phyloP scores from a whole-genome alignment of 2,113 vertebrate genomes.

The Microtus montanus region DNA sequence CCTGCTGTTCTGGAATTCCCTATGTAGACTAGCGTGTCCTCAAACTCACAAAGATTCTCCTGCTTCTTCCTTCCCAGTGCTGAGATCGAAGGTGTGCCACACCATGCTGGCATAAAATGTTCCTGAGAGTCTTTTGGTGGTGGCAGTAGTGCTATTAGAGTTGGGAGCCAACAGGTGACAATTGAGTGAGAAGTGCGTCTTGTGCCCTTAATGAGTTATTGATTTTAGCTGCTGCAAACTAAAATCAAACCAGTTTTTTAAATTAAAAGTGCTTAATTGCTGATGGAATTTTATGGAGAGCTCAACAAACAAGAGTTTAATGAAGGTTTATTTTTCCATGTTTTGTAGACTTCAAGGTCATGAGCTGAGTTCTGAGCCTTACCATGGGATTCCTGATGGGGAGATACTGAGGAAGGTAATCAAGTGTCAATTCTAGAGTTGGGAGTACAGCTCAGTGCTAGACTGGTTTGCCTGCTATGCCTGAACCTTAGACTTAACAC shows the following conservation, averaged over 20 bases:
- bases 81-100: neutral
- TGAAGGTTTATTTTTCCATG: conserved; percentile 12
- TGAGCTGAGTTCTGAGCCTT: conserved; percentile 11
- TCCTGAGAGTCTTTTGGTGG: neutral
- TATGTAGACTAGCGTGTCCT: neutral
- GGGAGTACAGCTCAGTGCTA: neutral
- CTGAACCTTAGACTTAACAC: neutral
- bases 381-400: conserved; percentile 24
- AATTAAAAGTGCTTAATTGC: conserved; percentile 18
- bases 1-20: neutral
- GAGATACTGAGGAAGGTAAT: conserved; percentile 26
- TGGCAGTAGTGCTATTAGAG: neutral
- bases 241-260: conserved; percentile 24
- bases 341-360: conserved; percentile 53
- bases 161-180: neutral
- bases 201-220: neutral
- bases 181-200: neutral
- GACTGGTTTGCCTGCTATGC: neutral
- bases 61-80: neutral
- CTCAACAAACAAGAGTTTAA: conserved; percentile 19
- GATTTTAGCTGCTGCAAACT: conserved; percentile 17
- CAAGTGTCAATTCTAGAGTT: conserved; percentile 52
- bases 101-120: neutral
- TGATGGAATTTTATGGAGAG: conserved; percentile 33
- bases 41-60: neutral